phyloP scores from a whole-genome alignment of 1,140 invertebrate species.

The Arion vulgaris region DNA sequence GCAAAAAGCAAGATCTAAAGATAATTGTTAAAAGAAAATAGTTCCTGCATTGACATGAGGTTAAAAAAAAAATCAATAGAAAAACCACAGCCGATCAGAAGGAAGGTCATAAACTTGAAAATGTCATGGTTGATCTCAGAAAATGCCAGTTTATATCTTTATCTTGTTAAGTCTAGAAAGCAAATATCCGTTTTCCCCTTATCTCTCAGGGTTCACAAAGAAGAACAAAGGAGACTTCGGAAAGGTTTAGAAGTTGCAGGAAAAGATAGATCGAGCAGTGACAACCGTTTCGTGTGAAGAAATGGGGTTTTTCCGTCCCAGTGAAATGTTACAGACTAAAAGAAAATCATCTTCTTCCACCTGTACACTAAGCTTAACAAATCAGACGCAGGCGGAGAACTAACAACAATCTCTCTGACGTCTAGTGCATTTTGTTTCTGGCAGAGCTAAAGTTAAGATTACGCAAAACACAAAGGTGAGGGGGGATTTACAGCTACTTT shows the following conservation, averaged over 20 bases:
- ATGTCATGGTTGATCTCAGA: not conserved
- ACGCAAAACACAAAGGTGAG: not conserved
- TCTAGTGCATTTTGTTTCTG: not conserved
- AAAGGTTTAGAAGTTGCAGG: not conserved
- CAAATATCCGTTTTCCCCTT: not conserved
- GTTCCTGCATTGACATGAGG: too few relatives aligned
- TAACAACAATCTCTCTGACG: not conserved
- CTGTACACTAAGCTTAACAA: not conserved
- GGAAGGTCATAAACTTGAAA: not conserved
- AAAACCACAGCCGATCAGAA: not conserved
- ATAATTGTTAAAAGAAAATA: not conserved
- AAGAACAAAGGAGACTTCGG: too few relatives aligned
- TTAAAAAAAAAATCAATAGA: not conserved
- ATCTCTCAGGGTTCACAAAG: too few relatives aligned
- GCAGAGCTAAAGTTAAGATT: not conserved
- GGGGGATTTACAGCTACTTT: not conserved
- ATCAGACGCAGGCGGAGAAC: not conserved
- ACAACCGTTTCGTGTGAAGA: too few relatives aligned
- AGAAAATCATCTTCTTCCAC: not conserved
- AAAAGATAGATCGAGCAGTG: not conserved
- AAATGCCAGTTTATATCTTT: not conserved
- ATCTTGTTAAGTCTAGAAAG: not conserved
- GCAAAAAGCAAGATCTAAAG: not conserved
- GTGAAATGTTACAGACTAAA: not conserved
- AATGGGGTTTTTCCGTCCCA: not conserved